Evolutionary conservation across 2,113 vertebrate species (phyloP).

Genomic region (Eretmochelys imbricata): DNA sequence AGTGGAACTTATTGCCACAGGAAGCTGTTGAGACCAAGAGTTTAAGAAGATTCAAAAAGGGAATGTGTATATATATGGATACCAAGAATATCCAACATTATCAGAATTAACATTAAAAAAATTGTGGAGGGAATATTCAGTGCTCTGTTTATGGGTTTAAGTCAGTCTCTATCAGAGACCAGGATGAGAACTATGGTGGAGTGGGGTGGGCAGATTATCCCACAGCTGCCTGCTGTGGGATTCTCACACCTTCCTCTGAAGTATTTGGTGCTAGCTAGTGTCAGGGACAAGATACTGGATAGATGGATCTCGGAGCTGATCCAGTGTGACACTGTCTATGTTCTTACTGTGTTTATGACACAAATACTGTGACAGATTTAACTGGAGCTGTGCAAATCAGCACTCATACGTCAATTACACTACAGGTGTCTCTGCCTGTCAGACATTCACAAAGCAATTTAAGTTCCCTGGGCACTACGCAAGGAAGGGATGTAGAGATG

Average conservation of each 20-base stretch:
- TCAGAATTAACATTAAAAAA: background rate
- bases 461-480: background rate
- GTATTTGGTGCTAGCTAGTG: background rate
- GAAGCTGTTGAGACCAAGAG: too few relatives aligned
- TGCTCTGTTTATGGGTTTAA: background rate
- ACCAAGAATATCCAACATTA: too few relatives aligned
- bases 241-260: background rate
- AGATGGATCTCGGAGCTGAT: background rate
- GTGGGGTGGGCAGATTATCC: background rate
- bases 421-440: rapidly evolving
- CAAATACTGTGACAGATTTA: background rate
- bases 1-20: too few relatives aligned
- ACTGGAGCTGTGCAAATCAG: too few relatives aligned
- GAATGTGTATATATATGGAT: too few relatives aligned
- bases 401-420: background rate
- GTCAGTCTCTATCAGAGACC: background rate
- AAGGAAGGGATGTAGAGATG: background rate
- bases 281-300: background rate
- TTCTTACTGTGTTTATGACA: background rate
- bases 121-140: background rate
- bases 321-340: background rate
- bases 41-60: too few relatives aligned
- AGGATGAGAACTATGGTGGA: background rate
- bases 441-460: background rate
- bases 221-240: background rate